phyloP scores from a whole-genome alignment of 2,888 invertebrate species.

The Rhagonycha fulva region DNA sequence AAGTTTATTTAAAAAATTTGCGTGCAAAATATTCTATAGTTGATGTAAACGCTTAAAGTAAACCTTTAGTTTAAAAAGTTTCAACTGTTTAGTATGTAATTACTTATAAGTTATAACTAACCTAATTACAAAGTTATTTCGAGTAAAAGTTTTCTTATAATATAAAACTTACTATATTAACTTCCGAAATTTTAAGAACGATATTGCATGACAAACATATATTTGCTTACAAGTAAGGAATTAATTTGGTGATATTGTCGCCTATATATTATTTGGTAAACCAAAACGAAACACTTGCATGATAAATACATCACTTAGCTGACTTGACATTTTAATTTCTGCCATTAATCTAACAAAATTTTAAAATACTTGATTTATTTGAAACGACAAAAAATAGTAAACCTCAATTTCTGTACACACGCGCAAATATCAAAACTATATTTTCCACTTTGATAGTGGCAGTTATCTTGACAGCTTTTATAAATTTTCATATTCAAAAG shows the following conservation, averaged over 20 bases:
- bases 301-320: slow-evolving; percentile 13
- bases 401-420: background rate
- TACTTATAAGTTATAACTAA: background rate
- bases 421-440: background rate
- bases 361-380: background rate
- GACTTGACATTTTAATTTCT: background rate
- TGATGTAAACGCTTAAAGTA: background rate
- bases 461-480: too few species aligned
- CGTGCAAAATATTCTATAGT: background rate
- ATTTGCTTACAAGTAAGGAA: background rate
- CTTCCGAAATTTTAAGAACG: background rate
- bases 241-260: slow-evolving; percentile 14
- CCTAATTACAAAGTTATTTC: background rate
- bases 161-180: background rate
- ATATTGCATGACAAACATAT: background rate
- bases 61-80: background rate
- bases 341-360: background rate
- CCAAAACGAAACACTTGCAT: slow-evolving; percentile 7
- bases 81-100: background rate
- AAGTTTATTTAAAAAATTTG: slow-evolving; percentile 3
- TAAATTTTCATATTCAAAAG: background rate
- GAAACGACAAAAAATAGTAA: background rate
- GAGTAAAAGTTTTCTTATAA: background rate
- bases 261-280: slow-evolving; percentile 8
- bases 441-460: too few species aligned